Conservation (phyloP, 1,140 invertebrate genomes). For the Neoseiulus cucumeris region DNA sequence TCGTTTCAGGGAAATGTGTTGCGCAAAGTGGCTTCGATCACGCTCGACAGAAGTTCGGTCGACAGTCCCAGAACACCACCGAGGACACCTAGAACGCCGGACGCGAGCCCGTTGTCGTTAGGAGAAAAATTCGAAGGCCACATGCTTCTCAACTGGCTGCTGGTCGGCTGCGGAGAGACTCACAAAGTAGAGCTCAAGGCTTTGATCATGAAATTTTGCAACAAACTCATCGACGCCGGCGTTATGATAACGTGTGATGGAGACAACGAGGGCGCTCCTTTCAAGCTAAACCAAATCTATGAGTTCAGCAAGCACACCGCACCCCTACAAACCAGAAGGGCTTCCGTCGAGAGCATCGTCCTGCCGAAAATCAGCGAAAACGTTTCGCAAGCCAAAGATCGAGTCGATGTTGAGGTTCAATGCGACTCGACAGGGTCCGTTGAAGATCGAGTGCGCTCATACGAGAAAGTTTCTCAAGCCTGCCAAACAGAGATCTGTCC, state of each 20-base stretch:
- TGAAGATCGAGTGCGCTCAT: neutral
- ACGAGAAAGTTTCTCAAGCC: neutral
- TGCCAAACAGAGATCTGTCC: neutral
- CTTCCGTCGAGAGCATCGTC: neutral
- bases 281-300: neutral
- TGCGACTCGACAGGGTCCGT: neutral
- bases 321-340: neutral
- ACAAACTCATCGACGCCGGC: neutral
- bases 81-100: neutral
- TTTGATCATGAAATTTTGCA: neutral
- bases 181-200: neutral
- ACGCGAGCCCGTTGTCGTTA: constrained; percentile 46
- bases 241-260: neutral
- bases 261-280: neutral
- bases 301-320: neutral
- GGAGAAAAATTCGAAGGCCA: constrained; percentile 76
- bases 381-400: neutral
- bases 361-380: neutral
- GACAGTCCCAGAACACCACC: neutral
- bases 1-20: constrained; percentile 40
- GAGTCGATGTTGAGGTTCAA: neutral
- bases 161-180: neutral
- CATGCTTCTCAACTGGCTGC: neutral
- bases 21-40: constrained; percentile 59
- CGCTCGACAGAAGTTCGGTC: constrained; percentile 33